phyloP scores from a whole-genome alignment of 1,140 invertebrate species.

The Diorhabda sublineata region DNA sequence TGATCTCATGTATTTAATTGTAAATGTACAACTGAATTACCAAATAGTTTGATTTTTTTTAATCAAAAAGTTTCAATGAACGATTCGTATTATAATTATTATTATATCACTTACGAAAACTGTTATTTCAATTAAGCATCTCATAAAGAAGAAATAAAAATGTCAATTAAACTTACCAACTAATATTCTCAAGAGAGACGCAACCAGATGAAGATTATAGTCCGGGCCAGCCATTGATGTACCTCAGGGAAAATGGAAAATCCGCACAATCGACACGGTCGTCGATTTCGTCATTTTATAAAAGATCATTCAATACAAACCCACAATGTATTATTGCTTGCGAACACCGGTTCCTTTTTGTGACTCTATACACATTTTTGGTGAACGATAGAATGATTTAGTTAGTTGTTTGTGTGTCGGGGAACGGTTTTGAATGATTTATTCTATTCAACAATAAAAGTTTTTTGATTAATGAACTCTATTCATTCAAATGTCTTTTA shows the following conservation, averaged over 20 bases:
- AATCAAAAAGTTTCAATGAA: no score
- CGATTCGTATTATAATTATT: no score
- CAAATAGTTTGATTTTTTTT: no score
- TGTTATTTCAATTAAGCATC: no score
- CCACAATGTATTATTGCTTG: background rate
- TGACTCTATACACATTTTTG: slow-evolving; percentile 3
- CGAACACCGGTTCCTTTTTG: background rate
- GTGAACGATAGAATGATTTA: background rate
- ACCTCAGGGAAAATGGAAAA: slow-evolving; percentile 18
- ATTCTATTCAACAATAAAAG: background rate
- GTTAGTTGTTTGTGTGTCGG: background rate
- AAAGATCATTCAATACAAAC: slow-evolving; percentile 6
- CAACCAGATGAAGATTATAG: slow-evolving; percentile 35
- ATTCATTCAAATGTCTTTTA: no score
- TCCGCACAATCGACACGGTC: background rate
- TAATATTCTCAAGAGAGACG: slow-evolving; percentile 36
- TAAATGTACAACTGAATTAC: no score
- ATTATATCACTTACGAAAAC: no score
- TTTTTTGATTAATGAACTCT: no score
- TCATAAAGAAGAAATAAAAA: no score
- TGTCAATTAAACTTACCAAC: slow-evolving; percentile 31
- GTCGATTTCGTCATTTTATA: slow-evolving; percentile 19
- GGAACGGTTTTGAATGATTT: background rate
- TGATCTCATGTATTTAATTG: no score
- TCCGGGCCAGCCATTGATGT: slow-evolving; percentile 29